Evolutionary conservation across 2,888 invertebrate genomes (phyloP).

Genomic region (Sarcophaga subvicina): DNA sequence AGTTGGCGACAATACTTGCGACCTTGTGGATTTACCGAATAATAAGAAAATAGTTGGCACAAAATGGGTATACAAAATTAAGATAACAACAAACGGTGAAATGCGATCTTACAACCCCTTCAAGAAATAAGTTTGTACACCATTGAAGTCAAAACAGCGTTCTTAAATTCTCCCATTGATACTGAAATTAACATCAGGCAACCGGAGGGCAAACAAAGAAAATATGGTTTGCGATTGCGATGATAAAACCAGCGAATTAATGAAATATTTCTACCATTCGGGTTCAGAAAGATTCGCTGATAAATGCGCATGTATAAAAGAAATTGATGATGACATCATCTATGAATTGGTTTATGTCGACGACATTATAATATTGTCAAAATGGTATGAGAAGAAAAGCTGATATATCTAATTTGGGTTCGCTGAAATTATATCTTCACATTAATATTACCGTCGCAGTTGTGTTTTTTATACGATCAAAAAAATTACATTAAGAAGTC

Average conservation of each 20-base stretch:
- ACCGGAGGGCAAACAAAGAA: constrained; percentile 9
- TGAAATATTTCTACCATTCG: not conserved
- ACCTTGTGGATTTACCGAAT: constrained; percentile 22
- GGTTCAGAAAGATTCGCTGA: constrained; percentile 1
- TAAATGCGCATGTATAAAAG: constrained; percentile 16
- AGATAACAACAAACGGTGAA: not conserved
- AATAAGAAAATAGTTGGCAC: not conserved
- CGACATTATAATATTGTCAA: not conserved
- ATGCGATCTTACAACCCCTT: not conserved
- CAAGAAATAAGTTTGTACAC: constrained; percentile 25
- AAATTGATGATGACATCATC: not conserved
- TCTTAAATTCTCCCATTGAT: not conserved
- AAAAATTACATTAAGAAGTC: no score
- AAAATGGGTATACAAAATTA: constrained; percentile 24
- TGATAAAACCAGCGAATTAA: not conserved
- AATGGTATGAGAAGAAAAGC: no score
- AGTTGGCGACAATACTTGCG: constrained; percentile 19
- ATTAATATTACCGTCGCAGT: no score
- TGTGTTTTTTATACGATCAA: no score
- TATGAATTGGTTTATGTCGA: constrained; percentile 15
- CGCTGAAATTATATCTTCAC: no score
- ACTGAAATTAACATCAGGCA: constrained; percentile 16
- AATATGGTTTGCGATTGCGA: constrained; percentile 1
- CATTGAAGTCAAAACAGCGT: constrained; percentile 36
- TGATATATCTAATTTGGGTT: no score